Conservation (phyloP, 2,113 vertebrate species). For the Nematolebias whitei region DNA sequence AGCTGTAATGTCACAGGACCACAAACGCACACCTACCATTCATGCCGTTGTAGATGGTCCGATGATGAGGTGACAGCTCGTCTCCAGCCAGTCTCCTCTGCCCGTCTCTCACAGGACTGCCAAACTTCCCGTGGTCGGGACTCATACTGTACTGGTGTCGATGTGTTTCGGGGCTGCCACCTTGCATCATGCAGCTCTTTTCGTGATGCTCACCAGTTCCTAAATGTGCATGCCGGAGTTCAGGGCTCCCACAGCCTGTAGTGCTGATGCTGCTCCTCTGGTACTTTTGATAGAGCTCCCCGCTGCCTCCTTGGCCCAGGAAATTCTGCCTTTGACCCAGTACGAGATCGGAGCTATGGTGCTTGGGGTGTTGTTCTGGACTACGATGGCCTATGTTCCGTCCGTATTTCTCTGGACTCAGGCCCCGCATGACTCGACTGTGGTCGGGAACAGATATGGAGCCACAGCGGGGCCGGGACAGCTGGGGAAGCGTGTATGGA, state of each 20-base stretch:
- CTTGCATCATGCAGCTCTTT: slow-evolving; percentile 79
- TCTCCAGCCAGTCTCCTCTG: slow-evolving; percentile 88
- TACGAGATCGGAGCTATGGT: slow-evolving; percentile 72
- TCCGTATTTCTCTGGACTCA: slow-evolving; percentile 83
- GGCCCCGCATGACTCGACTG: slow-evolving; percentile 85
- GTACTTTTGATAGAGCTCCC: slow-evolving; percentile 91
- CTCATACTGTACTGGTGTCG: slow-evolving; percentile 90
- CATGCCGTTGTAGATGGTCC: slow-evolving; percentile 89
- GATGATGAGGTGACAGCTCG: slow-evolving; percentile 86
- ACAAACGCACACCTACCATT: slow-evolving; percentile 81
- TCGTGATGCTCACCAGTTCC: slow-evolving; percentile 88
- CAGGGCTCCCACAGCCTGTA: slow-evolving; percentile 85
- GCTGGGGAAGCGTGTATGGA: slow-evolving; percentile 77
- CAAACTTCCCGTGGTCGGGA: slow-evolving; percentile 84
- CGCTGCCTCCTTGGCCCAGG: slow-evolving; percentile 84
- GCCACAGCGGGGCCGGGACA: slow-evolving; percentile 79
- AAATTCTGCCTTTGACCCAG: slow-evolving; percentile 77
- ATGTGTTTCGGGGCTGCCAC: slow-evolving; percentile 90
- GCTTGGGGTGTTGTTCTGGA: slow-evolving; percentile 87
- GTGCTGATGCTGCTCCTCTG: slow-evolving; percentile 82
- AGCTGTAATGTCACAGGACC: neutral
- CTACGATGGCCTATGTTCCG: slow-evolving; percentile 71
- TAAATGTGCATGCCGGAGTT: slow-evolving; percentile 85
- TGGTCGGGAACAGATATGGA: slow-evolving; percentile 87
- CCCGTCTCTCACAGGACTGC: slow-evolving; percentile 85